Conservation (phyloP, 2,113 vertebrate genomes). For the Lynx canadensis region DNA sequence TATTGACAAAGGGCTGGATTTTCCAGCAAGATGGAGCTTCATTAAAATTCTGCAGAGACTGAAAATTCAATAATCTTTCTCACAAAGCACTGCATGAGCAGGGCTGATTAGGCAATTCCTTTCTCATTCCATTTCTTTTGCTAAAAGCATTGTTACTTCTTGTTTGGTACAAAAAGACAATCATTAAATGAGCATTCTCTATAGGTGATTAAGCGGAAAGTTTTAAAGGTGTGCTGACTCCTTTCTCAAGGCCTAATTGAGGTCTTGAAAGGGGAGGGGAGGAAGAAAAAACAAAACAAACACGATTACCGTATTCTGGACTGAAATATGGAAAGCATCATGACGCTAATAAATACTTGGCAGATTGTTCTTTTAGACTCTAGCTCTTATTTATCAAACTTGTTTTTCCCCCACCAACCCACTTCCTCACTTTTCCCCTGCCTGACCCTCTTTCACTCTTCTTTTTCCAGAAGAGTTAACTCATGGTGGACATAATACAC, state of each 20-base stretch:
- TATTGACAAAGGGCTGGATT: conserved; percentile 90
- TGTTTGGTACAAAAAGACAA: conserved; percentile 89
- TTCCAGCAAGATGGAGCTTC: conserved; percentile 90
- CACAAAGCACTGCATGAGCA: conserved; percentile 89
- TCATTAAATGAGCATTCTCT: conserved; percentile 89
- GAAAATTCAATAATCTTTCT: conserved; percentile 94
- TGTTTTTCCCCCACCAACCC: background rate
- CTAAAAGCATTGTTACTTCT: conserved; percentile 90
- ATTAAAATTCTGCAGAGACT: conserved; percentile 94
- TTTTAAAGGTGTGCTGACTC: conserved; percentile 86
- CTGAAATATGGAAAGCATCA: conserved; percentile 76
- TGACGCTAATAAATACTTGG: conserved; percentile 39
- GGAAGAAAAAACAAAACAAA: conserved; percentile 76
- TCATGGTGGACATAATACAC: background rate
- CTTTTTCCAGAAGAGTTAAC: background rate
- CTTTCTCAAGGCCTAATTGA: conserved; percentile 86
- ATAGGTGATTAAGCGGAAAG: conserved; percentile 89
- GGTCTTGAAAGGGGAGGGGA: conserved; percentile 48
- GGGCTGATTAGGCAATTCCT: conserved; percentile 92
- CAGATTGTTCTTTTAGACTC: background rate
- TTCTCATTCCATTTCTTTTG: conserved; percentile 89
- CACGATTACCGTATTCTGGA: conserved; percentile 64
- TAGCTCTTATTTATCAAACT: conserved; percentile 6
- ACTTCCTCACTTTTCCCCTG: background rate
- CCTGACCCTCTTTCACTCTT: background rate